Percentiles rank a stretch among this genome's conserved stretches.
Conservation (phyloP, 2,113 vertebrate species). For the Heterotilapia buettikoferi region DNA sequence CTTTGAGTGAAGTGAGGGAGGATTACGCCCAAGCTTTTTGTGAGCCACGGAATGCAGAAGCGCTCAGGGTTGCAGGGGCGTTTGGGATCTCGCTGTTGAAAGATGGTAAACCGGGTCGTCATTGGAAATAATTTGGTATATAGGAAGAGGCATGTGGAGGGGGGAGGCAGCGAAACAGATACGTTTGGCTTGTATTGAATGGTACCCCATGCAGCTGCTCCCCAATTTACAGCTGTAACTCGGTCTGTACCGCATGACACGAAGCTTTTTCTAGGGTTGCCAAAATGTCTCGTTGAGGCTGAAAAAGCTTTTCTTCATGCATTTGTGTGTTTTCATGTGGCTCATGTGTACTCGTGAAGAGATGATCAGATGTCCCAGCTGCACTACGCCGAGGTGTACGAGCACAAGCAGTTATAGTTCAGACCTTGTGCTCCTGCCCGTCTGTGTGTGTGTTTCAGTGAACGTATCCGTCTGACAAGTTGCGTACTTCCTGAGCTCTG, state of each 20-base stretch:
- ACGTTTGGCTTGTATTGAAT: background rate
- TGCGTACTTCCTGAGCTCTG: background rate
- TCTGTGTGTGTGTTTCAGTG: background rate
- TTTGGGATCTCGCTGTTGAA: background rate
- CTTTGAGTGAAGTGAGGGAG: slow-evolving; percentile 18
- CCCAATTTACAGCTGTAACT: background rate
- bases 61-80: background rate
- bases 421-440: background rate
- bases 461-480: slow-evolving; percentile 13
- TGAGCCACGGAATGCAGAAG: slow-evolving; percentile 43
- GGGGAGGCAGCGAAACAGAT: background rate
- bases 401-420: background rate
- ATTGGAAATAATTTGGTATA: background rate
- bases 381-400: background rate
- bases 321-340: background rate
- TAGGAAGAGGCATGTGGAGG: background rate
- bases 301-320: background rate
- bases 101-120: background rate
- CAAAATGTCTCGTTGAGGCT: background rate
- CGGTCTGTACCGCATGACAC: background rate
- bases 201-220: background rate
- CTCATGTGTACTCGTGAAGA: background rate
- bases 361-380: background rate
- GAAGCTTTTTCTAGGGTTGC: background rate
- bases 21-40: slow-evolving; percentile 30